These are phyloP conservation scores for Tauraco hartlaubi DNA, from an alignment of 2,797 vertebrate species.

Conservation along the genomic window DNA sequence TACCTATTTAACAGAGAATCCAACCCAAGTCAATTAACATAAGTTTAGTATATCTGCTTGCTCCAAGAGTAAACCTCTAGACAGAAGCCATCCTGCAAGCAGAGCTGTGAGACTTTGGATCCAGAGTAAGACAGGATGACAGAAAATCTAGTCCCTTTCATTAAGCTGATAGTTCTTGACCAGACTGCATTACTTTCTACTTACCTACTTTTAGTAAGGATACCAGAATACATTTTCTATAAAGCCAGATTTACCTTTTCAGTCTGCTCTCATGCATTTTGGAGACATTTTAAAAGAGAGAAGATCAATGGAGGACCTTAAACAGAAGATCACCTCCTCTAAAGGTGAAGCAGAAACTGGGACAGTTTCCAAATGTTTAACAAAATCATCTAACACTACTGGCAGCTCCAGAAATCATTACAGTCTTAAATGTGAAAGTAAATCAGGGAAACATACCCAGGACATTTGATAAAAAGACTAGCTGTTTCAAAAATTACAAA, in stretches of 20 bases:
- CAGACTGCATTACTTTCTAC: conserved; percentile 29
- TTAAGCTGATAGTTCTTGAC: conserved; percentile 17
- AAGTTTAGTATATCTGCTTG: background rate
- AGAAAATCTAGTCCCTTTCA: background rate
- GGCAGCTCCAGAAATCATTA: conserved; percentile 73
- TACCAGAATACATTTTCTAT: conserved; percentile 32
- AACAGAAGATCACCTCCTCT: conserved; percentile 69
- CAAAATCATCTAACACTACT: conserved; percentile 71
- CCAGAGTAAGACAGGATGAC: background rate
- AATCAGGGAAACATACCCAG: conserved; percentile 46
- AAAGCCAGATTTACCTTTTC: conserved; percentile 51
- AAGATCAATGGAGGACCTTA: conserved; percentile 71
- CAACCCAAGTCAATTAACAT: background rate
- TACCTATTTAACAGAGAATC: background rate
- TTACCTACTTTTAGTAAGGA: background rate
- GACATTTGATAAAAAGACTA: background rate
- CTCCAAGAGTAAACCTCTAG: background rate
- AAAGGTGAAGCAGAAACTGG: conserved; percentile 80
- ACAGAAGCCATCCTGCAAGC: background rate
- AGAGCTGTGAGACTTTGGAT: background rate
- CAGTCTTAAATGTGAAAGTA: conserved; percentile 45
- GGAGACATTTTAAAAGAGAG: conserved; percentile 62
- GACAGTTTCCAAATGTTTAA: conserved; percentile 75
- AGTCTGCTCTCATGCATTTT: conserved; percentile 56
- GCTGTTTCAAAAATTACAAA: conserved; percentile 3